Conservation (phyloP, 2,113 vertebrate genomes). For the Sinocyclocheilus grahami region DNA sequence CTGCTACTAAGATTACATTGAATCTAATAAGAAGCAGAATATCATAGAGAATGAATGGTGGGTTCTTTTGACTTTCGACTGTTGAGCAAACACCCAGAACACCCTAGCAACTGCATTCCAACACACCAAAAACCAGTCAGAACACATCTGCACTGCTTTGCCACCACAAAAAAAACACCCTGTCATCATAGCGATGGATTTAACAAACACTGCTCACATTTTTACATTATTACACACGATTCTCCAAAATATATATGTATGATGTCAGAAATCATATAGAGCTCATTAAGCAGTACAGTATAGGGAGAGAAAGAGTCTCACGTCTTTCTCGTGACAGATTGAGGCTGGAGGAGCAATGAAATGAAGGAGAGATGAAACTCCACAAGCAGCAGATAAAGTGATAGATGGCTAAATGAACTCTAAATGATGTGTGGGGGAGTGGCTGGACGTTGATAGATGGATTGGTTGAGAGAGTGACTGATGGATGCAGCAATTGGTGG, state of each 20-base stretch:
- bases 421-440: conserved; percentile 35
- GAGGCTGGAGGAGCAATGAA: conserved; percentile 5
- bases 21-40: too few species aligned
- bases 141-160: not conserved
- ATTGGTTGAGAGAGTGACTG: conserved; percentile 67
- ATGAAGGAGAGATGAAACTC: conserved; percentile 31
- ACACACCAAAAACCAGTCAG: not conserved
- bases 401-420: conserved; percentile 9
- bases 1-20: not conserved
- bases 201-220: not conserved
- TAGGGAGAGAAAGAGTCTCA: not conserved
- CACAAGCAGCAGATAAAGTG: conserved; percentile 32
- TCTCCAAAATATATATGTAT: not conserved
- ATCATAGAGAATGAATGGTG: too few species aligned
- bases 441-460: conserved; percentile 55
- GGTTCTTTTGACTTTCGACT: not conserved
- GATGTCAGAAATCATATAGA: not conserved
- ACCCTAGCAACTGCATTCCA: not conserved
- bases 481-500: conserved; percentile 69
- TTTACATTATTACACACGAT: not conserved
- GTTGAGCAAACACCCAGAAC: not conserved
- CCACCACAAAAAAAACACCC: not conserved
- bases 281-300: not conserved
- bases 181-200: not conserved
- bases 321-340: not conserved